A percentile compares a stretch with the other conserved stretches of the same genome.
Conservation (phyloP, 2,113 vertebrate species). For the Hippopotamus amphibius region DNA sequence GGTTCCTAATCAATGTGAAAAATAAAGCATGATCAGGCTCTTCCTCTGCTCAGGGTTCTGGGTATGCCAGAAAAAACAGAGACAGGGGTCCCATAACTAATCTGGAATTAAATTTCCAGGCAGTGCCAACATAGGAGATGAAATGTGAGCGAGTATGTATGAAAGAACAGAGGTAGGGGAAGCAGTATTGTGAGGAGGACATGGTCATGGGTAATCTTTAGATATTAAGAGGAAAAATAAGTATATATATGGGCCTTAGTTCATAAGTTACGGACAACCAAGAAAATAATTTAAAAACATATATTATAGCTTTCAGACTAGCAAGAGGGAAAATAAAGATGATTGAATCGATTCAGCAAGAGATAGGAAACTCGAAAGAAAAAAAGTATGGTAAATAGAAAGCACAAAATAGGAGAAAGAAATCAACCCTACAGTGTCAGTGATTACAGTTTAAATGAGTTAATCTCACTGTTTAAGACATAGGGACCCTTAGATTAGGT, state of each 20-base stretch:
- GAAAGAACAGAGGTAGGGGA: not conserved
- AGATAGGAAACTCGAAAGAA: not conserved
- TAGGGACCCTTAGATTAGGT: not conserved
- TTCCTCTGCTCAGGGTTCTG: not conserved
- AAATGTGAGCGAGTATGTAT: not conserved
- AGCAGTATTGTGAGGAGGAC: not conserved
- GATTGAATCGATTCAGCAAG: not conserved
- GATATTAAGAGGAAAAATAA: not conserved
- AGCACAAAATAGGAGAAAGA: not conserved
- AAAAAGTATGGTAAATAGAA: not conserved
- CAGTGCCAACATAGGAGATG: not conserved
- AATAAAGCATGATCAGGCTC: not conserved
- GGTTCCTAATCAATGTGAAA: not conserved
- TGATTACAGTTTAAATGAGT: conserved; percentile 5
- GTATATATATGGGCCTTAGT: not conserved
- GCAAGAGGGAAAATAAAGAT: not conserved
- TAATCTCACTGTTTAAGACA: conserved; percentile 51
- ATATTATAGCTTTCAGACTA: conserved; percentile 3
- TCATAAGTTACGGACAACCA: not conserved
- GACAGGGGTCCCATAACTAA: not conserved
- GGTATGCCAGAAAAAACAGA: not conserved
- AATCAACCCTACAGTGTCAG: not conserved
- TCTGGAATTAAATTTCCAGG: not conserved
- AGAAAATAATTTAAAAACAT: not conserved
- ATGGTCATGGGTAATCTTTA: not conserved